Evolutionary conservation across 2,797 vertebrate genomes (phyloP).

Genomic region (Melanotaenia boesemani): DNA sequence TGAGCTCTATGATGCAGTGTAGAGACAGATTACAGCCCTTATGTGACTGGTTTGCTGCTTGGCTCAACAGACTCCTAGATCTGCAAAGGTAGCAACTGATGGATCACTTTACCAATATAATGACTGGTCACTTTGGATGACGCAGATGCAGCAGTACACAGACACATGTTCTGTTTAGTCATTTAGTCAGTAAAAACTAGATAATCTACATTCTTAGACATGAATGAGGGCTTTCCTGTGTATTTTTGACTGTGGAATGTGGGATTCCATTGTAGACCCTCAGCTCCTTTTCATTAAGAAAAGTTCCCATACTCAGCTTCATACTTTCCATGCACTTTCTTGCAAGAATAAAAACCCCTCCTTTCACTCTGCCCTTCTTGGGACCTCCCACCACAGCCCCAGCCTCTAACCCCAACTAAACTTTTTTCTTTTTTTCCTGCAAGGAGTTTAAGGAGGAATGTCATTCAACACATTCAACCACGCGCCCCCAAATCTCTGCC

Average conservation of each 20-base stretch:
- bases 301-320: slow-evolving; percentile 78
- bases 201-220: neutral
- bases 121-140: slow-evolving; percentile 43
- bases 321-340: slow-evolving; percentile 63
- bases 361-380: slow-evolving; percentile 74
- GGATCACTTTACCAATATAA: slow-evolving; percentile 43
- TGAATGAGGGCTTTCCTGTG: slow-evolving; percentile 62
- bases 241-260: slow-evolving; percentile 77
- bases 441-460: slow-evolving; percentile 78
- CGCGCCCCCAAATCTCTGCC: slow-evolving; percentile 88
- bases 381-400: slow-evolving; percentile 57
- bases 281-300: slow-evolving; percentile 77
- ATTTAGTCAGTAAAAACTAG: neutral
- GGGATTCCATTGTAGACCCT: slow-evolving; percentile 50
- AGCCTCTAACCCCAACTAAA: slow-evolving; percentile 36
- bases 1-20: slow-evolving; percentile 49
- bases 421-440: slow-evolving; percentile 56
- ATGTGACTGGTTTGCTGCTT: slow-evolving; percentile 41
- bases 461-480: slow-evolving; percentile 76
- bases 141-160: too few species aligned
- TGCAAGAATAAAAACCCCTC: slow-evolving; percentile 46
- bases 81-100: slow-evolving; percentile 50
- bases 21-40: slow-evolving; percentile 52
- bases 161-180: neutral
- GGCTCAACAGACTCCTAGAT: slow-evolving; percentile 33